phyloP scores from a whole-genome alignment of 1,140 invertebrate species.

The Sitodiplosis mosellana region DNA sequence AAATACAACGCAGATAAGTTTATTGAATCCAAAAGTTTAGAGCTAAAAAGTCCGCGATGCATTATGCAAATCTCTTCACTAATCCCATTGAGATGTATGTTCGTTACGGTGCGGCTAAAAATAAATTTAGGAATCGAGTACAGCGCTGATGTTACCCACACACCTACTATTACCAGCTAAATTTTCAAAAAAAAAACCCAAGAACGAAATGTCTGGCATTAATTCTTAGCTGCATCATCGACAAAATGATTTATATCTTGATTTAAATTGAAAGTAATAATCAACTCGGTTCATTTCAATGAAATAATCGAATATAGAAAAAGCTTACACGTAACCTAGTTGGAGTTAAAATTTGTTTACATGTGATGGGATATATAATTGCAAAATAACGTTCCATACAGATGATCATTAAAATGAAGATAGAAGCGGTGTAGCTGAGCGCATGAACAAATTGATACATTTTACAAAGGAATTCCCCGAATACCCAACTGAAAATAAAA shows the following conservation, averaged over 20 bases:
- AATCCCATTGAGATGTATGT: constrained; percentile 30
- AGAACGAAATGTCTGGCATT: not conserved
- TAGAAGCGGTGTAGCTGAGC: constrained; percentile 61
- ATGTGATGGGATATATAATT: constrained; percentile 63
- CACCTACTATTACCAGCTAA: constrained; percentile 47
- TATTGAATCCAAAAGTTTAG: constrained; percentile 51
- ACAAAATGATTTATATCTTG: too few species aligned
- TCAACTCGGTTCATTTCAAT: too few species aligned
- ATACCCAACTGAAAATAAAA: constrained; percentile 45
- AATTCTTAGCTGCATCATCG: too few species aligned
- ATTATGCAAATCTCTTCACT: constrained; percentile 53
- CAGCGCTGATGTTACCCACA: constrained; percentile 55
- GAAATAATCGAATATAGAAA: not conserved
- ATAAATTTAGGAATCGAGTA: constrained; percentile 61
- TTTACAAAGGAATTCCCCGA: constrained; percentile 62
- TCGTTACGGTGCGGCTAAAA: constrained; percentile 47
- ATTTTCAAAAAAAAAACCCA: constrained; percentile 5
- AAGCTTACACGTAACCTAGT: constrained; percentile 41
- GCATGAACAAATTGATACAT: constrained; percentile 69
- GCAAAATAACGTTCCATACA: constrained; percentile 68
- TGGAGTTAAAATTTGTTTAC: constrained; percentile 54
- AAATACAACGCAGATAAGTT: constrained; percentile 59
- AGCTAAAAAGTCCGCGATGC: constrained; percentile 53
- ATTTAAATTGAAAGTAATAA: too few species aligned
- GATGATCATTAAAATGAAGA: constrained; percentile 62